Evolutionary conservation across 2,113 vertebrate species (phyloP).

Genomic region (Neoarius graeffei): DNA sequence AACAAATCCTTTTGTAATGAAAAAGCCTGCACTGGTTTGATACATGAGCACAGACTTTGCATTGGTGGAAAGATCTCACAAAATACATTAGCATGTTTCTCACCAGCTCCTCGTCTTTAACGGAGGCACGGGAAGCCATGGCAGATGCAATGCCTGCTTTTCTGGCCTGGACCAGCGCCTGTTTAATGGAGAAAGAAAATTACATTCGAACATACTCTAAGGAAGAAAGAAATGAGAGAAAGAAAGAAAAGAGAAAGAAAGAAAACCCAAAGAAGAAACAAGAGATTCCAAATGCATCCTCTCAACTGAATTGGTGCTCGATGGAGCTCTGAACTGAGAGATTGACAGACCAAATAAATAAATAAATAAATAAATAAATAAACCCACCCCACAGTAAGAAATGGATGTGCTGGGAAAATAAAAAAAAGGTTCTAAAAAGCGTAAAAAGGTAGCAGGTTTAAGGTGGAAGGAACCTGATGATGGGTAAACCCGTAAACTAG

Average conservation of each 20-base stretch:
- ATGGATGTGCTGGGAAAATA: neutral
- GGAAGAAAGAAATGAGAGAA: neutral
- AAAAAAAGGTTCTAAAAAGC: neutral
- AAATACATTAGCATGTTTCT: conserved; percentile 57
- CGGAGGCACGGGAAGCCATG: conserved; percentile 92
- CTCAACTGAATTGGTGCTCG: neutral
- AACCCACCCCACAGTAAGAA: neutral
- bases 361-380: too few species aligned
- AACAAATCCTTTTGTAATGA: neutral
- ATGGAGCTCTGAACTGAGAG: neutral
- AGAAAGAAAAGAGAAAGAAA: neutral
- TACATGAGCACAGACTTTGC: neutral
- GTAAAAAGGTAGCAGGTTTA: neutral
- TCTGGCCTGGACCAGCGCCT: conserved; percentile 96
- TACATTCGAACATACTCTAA: neutral
- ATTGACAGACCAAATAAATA: neutral
- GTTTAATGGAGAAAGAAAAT: conserved; percentile 19
- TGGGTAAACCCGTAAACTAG: neutral
- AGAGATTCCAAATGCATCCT: neutral
- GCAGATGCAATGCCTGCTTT: conserved; percentile 95
- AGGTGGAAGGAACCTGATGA: conserved; percentile 27
- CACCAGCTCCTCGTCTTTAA: conserved; percentile 98
- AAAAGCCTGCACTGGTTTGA: neutral
- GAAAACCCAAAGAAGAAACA: neutral
- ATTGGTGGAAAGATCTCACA: neutral